These are phyloP conservation scores for Meandrina meandrites DNA, from an alignment of 92 coral and sea anemone species.

Conservation along the genomic window DNA sequence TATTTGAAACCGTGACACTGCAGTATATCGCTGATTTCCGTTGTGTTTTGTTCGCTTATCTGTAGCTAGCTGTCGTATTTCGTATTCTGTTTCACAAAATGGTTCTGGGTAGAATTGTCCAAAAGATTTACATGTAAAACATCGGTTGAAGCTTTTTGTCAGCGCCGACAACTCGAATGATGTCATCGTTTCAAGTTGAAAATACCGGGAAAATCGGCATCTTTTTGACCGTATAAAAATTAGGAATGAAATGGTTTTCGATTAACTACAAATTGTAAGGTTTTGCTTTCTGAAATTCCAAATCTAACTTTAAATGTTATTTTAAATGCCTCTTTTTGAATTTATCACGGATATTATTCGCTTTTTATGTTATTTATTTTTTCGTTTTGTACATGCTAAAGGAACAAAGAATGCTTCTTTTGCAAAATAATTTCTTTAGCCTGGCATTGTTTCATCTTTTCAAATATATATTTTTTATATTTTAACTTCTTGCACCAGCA, in stretches of 20 bases:
- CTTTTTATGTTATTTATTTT: background rate
- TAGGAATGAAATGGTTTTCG: background rate
- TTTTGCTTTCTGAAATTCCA: background rate
- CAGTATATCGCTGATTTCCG: background rate
- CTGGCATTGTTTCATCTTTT: background rate
- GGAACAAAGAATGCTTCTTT: background rate
- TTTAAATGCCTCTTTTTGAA: background rate
- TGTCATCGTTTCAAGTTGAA: conserved; percentile 11
- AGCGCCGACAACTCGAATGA: background rate
- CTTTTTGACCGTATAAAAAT: background rate
- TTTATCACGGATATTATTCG: background rate
- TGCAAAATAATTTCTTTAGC: background rate
- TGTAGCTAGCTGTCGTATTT: background rate
- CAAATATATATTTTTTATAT: background rate
- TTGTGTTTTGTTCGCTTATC: background rate
- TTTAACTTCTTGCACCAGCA: background rate
- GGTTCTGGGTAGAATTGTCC: no score
- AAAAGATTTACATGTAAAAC: background rate
- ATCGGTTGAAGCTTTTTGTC: background rate
- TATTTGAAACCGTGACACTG: background rate
- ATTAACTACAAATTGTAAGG: background rate
- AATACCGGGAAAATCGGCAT: background rate
- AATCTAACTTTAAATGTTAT: background rate
- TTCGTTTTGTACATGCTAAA: background rate
- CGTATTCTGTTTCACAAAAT: background rate